Evolutionary conservation across 2,113 vertebrate genomes (phyloP), one percentile per base, ranked within the genome.

Genomic region (Neopipo cinnamomea): DNA sequence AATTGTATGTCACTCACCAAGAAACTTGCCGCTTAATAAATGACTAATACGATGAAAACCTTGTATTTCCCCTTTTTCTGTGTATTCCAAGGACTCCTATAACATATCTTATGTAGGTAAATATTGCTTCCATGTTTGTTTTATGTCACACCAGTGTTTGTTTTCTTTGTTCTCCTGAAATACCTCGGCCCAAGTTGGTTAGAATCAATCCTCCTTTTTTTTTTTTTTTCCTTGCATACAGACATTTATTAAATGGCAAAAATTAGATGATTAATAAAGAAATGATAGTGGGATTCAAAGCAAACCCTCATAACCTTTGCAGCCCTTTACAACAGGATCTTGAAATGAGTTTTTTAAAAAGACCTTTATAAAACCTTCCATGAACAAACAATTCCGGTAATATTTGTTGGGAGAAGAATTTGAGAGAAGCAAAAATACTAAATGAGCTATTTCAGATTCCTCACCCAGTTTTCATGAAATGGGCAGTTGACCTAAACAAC

Each of bases 271-370:
- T 92, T 91, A 92, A 91, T 81, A 61, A 91, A 92, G 81, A 91
- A 84, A 62, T 62, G 77, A 80, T 75, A 94, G 84, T 53, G 37
- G 73, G 42, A 88, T 65, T 91, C 77, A 92, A 86, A 89, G 68
- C 65, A 94, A 97, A 94, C 83, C 66, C 50, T 93, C 88, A 74
- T 73, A 93, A 95, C 84, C 91, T 97, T 96, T 95, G 62, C 79
- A 75, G 90, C 28, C 37, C 82, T 91, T 88, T 76, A 14, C 41
- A 30, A 31, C 5, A 33, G 41, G 68, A 70, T 75, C 92, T 59
- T 49, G 78, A 93, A 95, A 95, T 78, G 25, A 71, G n/a, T 27
- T 89, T 74, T 94, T 70, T 41, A 18, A 71, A 86, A 95, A 95
- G 68, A 86, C 67, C 76, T 97, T 92, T 96, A 80, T 84, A 80